Evolutionary conservation across 2,113 vertebrate species (phyloP).

Genomic region (Gallinago media): DNA sequence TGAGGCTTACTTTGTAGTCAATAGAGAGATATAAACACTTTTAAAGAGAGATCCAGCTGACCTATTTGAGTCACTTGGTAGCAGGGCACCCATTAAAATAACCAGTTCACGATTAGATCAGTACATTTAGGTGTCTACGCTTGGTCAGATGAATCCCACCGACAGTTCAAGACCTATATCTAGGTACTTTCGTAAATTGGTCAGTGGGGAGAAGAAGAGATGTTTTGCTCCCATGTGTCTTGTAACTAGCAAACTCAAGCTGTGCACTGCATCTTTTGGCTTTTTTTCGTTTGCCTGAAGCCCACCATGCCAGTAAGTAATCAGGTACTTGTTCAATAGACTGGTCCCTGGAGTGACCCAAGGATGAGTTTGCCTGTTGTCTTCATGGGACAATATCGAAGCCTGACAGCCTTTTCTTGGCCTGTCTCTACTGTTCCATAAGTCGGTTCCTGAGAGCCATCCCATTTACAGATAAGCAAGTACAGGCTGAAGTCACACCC

Average conservation of each 20-base stretch:
- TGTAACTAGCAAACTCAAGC: background rate
- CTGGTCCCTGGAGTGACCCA: background rate
- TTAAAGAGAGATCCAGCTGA: background rate
- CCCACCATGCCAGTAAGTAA: background rate
- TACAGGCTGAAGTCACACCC: background rate
- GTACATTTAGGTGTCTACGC: background rate
- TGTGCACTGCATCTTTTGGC: background rate
- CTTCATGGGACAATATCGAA: background rate
- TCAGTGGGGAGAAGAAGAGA: background rate
- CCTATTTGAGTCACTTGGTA: background rate
- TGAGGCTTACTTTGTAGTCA: background rate
- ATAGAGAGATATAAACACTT: background rate
- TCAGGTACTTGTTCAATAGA: background rate
- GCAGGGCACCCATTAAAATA: background rate
- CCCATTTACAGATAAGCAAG: background rate
- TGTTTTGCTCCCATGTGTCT: background rate
- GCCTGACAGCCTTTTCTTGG: background rate
- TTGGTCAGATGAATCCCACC: constrained; percentile 3
- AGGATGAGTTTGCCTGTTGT: background rate
- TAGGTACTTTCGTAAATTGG: background rate
- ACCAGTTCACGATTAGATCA: background rate
- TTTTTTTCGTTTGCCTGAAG: background rate
- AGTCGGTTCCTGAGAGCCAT: background rate
- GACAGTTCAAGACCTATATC: background rate
- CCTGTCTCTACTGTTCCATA: background rate